Evolutionary conservation across 2,888 invertebrate genomes (phyloP).

Genomic region (Xestobium rufovillosum): DNA sequence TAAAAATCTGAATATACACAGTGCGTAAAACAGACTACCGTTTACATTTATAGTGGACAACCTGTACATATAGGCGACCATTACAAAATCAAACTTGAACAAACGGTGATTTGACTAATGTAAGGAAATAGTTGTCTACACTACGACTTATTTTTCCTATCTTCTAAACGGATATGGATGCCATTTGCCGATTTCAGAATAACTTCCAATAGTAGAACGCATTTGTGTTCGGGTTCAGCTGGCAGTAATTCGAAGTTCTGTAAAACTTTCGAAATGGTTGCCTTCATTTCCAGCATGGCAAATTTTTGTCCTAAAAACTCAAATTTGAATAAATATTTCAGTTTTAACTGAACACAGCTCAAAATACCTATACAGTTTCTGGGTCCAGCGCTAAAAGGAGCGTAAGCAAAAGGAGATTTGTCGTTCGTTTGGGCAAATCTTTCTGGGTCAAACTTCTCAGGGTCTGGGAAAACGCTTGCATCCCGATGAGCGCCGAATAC

Average conservation of each 20-base stretch:
- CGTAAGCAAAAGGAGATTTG: slow-evolving; percentile 46
- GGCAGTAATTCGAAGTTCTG: slow-evolving; percentile 39
- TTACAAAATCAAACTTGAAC: too few species aligned
- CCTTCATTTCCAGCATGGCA: slow-evolving; percentile 48
- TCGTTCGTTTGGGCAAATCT: slow-evolving; percentile 41
- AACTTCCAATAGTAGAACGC: slow-evolving; percentile 42
- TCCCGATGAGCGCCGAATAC: slow-evolving; percentile 46
- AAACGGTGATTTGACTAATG: too few species aligned
- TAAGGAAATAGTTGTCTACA: too few species aligned
- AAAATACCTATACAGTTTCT: slow-evolving; percentile 51
- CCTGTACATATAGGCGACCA: too few species aligned
- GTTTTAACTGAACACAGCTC: slow-evolving; percentile 9
- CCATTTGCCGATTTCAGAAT: slow-evolving; percentile 46
- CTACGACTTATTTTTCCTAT: too few species aligned
- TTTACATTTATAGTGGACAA: too few species aligned
- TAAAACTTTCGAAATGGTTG: slow-evolving; percentile 44
- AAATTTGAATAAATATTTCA: background rate
- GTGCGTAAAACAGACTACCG: too few species aligned
- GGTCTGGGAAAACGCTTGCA: slow-evolving; percentile 46
- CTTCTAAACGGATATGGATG: slow-evolving; percentile 38
- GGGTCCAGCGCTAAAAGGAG: slow-evolving; percentile 56
- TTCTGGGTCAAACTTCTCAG: slow-evolving; percentile 47
- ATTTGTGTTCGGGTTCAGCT: slow-evolving; percentile 35
- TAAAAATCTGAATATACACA: too few species aligned
- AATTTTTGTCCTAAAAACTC: slow-evolving; percentile 38